Conservation (phyloP, 2,113 vertebrate genomes). For the Stigmatopora nigra region DNA sequence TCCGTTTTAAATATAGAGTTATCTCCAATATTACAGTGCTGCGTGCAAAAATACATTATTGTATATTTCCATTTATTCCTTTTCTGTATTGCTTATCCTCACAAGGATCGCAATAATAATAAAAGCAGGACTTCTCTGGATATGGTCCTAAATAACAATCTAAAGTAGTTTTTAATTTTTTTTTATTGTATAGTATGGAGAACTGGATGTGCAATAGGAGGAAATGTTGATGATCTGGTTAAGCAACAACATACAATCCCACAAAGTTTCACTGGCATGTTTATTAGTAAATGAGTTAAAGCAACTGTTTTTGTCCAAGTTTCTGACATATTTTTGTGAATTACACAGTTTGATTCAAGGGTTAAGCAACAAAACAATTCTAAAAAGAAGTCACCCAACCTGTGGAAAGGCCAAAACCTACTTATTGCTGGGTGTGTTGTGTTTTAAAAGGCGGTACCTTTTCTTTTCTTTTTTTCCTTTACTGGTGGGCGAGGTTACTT, state of each 20-base stretch:
- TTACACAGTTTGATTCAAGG: slow-evolving; percentile 13
- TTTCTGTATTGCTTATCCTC: no score
- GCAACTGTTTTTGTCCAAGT: no score
- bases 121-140: no score
- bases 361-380: slow-evolving; percentile 4
- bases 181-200: no score
- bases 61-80: no score
- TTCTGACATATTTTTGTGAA: background rate
- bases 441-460: slow-evolving; percentile 7
- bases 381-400: slow-evolving; percentile 25
- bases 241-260: background rate
- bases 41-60: background rate
- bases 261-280: background rate
- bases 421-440: slow-evolving; percentile 28
- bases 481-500: slow-evolving; percentile 27
- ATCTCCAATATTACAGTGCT: background rate
- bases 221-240: slow-evolving; percentile 26
- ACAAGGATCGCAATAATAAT: no score
- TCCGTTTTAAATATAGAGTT: background rate
- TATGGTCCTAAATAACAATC: no score
- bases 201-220: background rate
- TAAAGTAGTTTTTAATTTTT: no score
- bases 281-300: background rate
- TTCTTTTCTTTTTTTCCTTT: background rate
- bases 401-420: slow-evolving; percentile 8